Percentiles rank a stretch among this genome's conserved stretches.
These are phyloP conservation scores for Amphipyra berbera DNA, from an alignment of 2,888 invertebrate species.

Conservation along the genomic window DNA sequence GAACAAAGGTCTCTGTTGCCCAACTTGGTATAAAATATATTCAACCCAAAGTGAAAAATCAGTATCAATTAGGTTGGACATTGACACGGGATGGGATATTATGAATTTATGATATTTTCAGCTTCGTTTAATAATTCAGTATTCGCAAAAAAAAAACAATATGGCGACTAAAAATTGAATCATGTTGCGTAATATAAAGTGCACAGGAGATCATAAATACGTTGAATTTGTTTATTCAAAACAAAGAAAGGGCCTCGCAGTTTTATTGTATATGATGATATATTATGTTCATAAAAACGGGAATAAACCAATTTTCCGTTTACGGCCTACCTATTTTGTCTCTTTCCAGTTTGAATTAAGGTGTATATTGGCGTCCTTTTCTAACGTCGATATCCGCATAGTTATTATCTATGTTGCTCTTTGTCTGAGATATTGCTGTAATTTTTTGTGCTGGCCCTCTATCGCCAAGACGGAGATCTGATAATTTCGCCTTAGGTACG, in stretches of 20 bases:
- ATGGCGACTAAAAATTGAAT: slow-evolving; percentile 30
- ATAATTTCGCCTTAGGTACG: slow-evolving; percentile 46
- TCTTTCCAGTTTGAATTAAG: slow-evolving; percentile 21
- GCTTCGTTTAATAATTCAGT: slow-evolving; percentile 41
- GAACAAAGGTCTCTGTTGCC: slow-evolving; percentile 17
- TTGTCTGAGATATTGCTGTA: slow-evolving; percentile 60
- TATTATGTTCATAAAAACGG: slow-evolving; percentile 68
- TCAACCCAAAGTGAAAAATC: slow-evolving; percentile 36
- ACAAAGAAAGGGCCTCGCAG: slow-evolving; percentile 54
- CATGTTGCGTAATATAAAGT: neutral
- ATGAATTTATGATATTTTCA: slow-evolving; percentile 45
- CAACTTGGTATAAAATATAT: slow-evolving; percentile 33
- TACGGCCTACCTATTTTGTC: slow-evolving; percentile 48
- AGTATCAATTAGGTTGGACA: slow-evolving; percentile 50
- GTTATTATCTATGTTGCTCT: slow-evolving; percentile 60
- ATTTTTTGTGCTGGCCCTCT: slow-evolving; percentile 54
- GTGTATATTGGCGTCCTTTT: slow-evolving; percentile 31
- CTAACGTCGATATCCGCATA: slow-evolving; percentile 43
- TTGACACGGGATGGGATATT: slow-evolving; percentile 49
- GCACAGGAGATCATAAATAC: slow-evolving; percentile 53
- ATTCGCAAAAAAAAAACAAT: slow-evolving; percentile 31
- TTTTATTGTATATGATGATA: slow-evolving; percentile 68
- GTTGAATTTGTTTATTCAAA: slow-evolving; percentile 64
- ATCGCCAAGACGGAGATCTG: slow-evolving; percentile 44
- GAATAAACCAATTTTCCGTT: slow-evolving; percentile 61